These are phyloP conservation scores for Parazoanthus swiftii DNA, from an alignment of 92 coral and sea anemone genomes.

Conservation along the genomic window DNA sequence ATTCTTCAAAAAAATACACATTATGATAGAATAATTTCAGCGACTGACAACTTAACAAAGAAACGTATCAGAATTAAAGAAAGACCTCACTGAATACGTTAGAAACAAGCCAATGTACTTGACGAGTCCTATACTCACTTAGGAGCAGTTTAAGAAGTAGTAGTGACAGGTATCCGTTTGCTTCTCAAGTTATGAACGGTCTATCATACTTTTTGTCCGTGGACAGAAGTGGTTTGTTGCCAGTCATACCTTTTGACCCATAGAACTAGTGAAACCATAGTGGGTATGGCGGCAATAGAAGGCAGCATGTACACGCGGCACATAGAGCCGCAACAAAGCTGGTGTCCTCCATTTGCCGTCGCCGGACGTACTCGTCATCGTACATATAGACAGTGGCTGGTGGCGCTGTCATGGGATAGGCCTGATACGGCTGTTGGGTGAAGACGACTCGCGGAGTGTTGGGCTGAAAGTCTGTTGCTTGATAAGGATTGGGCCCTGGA, in stretches of 20 bases:
- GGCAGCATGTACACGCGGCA: conserved; percentile 30
- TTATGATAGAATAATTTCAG: too few species aligned
- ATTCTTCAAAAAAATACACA: too few species aligned
- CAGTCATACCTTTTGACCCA: not conserved
- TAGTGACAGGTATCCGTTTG: too few species aligned
- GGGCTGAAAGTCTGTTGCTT: conserved; percentile 18
- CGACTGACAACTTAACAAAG: too few species aligned
- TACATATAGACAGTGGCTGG: conserved; percentile 38
- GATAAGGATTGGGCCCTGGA: conserved; percentile 8
- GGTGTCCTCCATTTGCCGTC: conserved; percentile 31
- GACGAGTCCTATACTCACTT: too few species aligned
- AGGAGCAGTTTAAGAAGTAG: too few species aligned
- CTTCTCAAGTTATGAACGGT: too few species aligned
- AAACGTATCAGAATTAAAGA: too few species aligned
- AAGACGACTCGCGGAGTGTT: conserved; percentile 16
- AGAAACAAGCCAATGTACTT: too few species aligned
- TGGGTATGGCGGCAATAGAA: conserved; percentile 23
- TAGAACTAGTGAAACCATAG: conserved; percentile 31
- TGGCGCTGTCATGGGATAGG: conserved; percentile 29
- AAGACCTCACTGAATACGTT: too few species aligned
- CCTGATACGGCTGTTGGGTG: conserved; percentile 33
- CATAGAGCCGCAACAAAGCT: conserved; percentile 21
- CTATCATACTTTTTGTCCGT: too few species aligned
- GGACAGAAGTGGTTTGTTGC: not conserved
- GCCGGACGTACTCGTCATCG: conserved; percentile 6